Base-by-base conservation (phyloP, 1,140 invertebrate genomes). In the Papilio dardanus region DNA sequence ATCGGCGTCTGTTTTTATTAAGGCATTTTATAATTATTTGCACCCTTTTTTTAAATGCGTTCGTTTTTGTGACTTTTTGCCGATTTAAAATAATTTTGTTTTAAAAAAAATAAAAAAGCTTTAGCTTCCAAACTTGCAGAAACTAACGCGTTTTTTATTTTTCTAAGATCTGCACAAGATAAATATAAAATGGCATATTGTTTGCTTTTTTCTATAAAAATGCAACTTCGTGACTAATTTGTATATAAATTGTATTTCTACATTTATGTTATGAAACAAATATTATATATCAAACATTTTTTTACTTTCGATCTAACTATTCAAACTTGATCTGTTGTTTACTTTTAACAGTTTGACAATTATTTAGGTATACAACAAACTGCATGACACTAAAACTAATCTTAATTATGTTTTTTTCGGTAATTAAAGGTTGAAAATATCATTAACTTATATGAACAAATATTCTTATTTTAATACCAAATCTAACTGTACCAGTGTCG, bases 151-250 rank as follows among this genome's bases (percentile, higher is more conserved):
- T 46, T 62, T 62, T 37, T 50, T 46, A 19, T 50, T 19, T 1
- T 50, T 50, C 6, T 19, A 50, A 7, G 46, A 21, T 19, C 19
- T 50, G 46, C 19, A 50, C n/a, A 19, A 0, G n/a, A 19, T 28
- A n/a, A n/a, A 67, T 40, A 24, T n/a, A 68, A 67, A 69, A 19
- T 31, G 16, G 37, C 12, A 54, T 42, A 30, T 74, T 37, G 33
- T 42, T 74, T 46, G 40, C 62, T 77, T 77, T 77, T 42, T 37
- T 68, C n/a, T 68, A 12, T 35, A 19, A 68, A 68, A 37, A 21
- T 4, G 10, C 31, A 68, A 37, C 33, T 37, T 35, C 16, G 62
- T 24, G 21, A 54, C 50, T 54, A 54, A 54, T 54, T 75, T 58
- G 65, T 66, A 42, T 58, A 28, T 35, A 69, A 16, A 12, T 16